A percentile compares a stretch with the other conserved stretches of the same genome.
Conservation (phyloP, 1,140 invertebrate genomes). For the Temnothorax curvispinosus region DNA sequence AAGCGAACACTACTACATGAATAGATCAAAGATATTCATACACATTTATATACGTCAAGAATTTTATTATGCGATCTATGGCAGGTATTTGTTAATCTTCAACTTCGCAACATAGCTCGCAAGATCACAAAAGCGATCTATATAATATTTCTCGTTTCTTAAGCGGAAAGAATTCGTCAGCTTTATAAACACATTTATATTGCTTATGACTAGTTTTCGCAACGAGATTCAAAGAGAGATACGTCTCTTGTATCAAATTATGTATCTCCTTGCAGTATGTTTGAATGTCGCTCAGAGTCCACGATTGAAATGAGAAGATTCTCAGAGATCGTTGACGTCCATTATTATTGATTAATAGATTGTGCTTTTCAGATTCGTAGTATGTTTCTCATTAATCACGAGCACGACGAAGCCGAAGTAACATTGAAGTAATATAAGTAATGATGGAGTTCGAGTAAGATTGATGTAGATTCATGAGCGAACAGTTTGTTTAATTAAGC, state of each 20-base stretch:
- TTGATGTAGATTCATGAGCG: conserved; percentile 20
- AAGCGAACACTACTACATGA: background rate
- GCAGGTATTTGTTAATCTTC: conserved; percentile 20
- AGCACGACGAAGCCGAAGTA: background rate
- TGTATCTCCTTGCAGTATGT: background rate
- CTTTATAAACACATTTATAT: conserved; percentile 26
- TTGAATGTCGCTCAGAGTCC: background rate
- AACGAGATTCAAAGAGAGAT: conserved; percentile 12
- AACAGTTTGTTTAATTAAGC: conserved; percentile 32
- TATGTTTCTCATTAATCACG: conserved; percentile 40
- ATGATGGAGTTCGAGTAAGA: conserved; percentile 1
- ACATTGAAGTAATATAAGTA: conserved; percentile 31
- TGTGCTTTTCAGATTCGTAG: background rate
- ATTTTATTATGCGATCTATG: background rate
- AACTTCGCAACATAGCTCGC: background rate
- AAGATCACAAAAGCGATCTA: background rate
- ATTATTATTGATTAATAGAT: conserved; percentile 58
- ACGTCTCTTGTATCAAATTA: background rate
- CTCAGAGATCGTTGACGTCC: conserved; percentile 16
- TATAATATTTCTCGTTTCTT: conserved; percentile 16
- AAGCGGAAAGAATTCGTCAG: conserved; percentile 2
- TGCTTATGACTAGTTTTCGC: conserved; percentile 22
- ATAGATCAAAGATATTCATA: conserved; percentile 38
- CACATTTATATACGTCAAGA: conserved; percentile 43
- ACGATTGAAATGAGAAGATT: conserved; percentile 19